Evolutionary conservation across 2,888 invertebrate genomes (phyloP), one percentile per base, ranked within the genome.

Genomic region (Hoplodrina blanda): DNA sequence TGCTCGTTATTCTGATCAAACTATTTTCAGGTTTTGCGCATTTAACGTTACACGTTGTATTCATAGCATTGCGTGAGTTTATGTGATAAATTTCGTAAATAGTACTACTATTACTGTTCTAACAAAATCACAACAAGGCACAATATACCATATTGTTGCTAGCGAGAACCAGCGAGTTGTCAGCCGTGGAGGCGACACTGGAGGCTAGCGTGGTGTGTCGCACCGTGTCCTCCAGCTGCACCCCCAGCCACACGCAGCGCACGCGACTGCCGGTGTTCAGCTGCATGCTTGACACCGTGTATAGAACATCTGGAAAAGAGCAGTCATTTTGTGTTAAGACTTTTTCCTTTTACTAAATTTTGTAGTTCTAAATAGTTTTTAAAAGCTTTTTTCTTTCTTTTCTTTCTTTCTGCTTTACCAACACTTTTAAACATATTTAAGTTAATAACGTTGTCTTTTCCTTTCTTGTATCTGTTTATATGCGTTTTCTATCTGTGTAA

Each of bases 201-300:
- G 95, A 96, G 7, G 96, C 95, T 19, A 94, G 93, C 15, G 96
- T 93, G 67, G 93, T 89, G 82, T 94, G 93, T 0, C 91, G 78
- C 61, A 90, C 90, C 5, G 90, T 89, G 75, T 91, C 91, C n/a
- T 93, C 93, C 2, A 91, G 86, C 50, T 88, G 90, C 55, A 96
- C 95, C 33, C 97, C 96, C 63, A 97, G 95, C 95, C 97, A 97
- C 84, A 97, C 96, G 89, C 97, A 97, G 70, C 96, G 96, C 37
- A 97, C 96, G 57, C 93, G 88, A n/a, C 93, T 91, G 3, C 96
- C 96, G 71, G 93, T 94, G 4, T 91, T 92, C 56, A 96, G 88
- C 74, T 91, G 93, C 92, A 96, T 96, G 59, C 92, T 94, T 7
- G 96, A 96, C 49, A 96, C 96, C 10, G 96, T 96, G 90, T 97